These are phyloP conservation scores for Carduelis carduelis DNA, from an alignment of 2,797 vertebrate species.

Conservation along the genomic window DNA sequence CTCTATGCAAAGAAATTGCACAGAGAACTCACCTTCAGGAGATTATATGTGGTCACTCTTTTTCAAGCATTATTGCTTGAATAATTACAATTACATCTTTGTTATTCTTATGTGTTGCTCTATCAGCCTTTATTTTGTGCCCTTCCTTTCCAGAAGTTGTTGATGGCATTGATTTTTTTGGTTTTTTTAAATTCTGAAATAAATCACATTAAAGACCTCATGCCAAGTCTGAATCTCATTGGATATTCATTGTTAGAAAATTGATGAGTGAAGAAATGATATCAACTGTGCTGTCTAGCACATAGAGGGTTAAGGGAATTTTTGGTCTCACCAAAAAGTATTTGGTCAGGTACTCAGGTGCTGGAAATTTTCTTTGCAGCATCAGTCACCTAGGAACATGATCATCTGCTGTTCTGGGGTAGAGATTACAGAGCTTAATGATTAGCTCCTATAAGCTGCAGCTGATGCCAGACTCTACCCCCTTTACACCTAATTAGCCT, in stretches of 20 bases:
- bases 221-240: not conserved
- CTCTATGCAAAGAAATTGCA: conserved; percentile 26
- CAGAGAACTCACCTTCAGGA: not conserved
- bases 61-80: not conserved
- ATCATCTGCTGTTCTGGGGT: conserved; percentile 88
- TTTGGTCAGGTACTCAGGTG: conserved; percentile 79
- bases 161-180: not conserved
- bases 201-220: not conserved
- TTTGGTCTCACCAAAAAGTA: conserved; percentile 67
- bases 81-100: not conserved
- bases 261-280: not conserved
- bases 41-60: not conserved
- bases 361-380: conserved; percentile 70
- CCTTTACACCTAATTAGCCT: conserved; percentile 98
- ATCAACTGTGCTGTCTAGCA: conserved; percentile 37
- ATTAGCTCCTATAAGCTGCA: conserved; percentile 87
- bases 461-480: conserved; percentile 91
- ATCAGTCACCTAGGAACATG: conserved; percentile 80
- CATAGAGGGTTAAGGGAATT: conserved; percentile 67
- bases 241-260: not conserved
- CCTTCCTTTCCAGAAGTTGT: not conserved
- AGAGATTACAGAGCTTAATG: conserved; percentile 95
- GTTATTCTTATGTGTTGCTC: not conserved
- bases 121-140: not conserved
- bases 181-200: not conserved